Percentiles rank a stretch among this genome's conserved stretches.
These are phyloP conservation scores for Pachydiplax longipennis DNA, from an alignment of 2,888 invertebrate species.

Conservation along the genomic window DNA sequence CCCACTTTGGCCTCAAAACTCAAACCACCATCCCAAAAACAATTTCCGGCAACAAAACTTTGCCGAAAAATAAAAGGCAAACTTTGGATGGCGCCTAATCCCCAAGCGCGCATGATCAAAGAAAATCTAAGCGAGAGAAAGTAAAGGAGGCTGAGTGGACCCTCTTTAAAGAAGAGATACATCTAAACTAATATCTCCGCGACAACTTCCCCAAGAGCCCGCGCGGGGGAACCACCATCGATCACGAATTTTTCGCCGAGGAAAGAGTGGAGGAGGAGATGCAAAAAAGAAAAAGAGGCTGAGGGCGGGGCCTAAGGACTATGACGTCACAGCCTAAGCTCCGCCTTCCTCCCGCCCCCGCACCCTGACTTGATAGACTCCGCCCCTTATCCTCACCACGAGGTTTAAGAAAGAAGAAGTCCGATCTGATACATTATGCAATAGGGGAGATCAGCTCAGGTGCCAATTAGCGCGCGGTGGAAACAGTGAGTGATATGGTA, in stretches of 20 bases:
- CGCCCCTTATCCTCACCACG: conserved; percentile 24
- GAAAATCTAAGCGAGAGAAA: not conserved
- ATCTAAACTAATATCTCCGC: not conserved
- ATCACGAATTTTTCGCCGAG: not conserved
- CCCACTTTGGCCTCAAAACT: too few species aligned
- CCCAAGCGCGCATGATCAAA: conserved; percentile 26
- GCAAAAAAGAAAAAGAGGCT: not conserved
- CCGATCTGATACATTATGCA: too few species aligned
- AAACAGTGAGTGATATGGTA: too few species aligned
- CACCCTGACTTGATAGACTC: not conserved
- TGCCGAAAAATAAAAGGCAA: too few species aligned
- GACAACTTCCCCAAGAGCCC: not conserved
- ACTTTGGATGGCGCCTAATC: too few species aligned
- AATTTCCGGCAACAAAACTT: too few species aligned
- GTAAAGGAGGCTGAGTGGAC: not conserved
- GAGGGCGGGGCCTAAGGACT: conserved; percentile 27
- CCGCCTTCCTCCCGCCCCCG: not conserved
- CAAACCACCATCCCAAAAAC: too few species aligned
- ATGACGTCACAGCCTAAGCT: not conserved
- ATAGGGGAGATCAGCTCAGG: too few species aligned
- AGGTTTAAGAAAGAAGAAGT: not conserved
- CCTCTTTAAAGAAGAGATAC: not conserved
- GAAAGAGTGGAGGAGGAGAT: not conserved
- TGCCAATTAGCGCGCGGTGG: too few species aligned
- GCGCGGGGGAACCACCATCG: not conserved